Evolutionary conservation across 2,888 invertebrate species (phyloP).

Genomic region (Campaea margaritaria): DNA sequence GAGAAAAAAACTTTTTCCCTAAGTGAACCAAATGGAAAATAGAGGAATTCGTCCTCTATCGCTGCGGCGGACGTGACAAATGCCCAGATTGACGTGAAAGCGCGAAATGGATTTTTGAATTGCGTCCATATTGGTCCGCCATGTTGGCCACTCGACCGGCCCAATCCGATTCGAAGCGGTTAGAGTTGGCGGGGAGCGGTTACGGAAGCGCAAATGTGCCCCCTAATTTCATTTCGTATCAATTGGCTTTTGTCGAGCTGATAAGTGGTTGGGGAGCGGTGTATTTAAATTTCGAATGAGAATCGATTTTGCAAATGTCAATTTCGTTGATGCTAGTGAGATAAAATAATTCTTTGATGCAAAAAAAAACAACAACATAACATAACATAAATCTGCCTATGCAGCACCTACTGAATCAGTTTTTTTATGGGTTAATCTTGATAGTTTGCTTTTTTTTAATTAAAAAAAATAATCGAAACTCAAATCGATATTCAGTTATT

Average conservation of each 20-base stretch:
- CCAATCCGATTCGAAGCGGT: conserved; percentile 52
- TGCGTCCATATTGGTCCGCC: conserved; percentile 62
- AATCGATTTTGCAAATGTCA: background rate
- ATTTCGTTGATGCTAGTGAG: too few species aligned
- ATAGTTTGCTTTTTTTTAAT: too few species aligned
- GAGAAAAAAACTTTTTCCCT: conserved; percentile 31
- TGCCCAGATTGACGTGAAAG: conserved; percentile 78
- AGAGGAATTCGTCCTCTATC: conserved; percentile 16
- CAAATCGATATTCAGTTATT: too few species aligned
- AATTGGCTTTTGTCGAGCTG: conserved; percentile 47
- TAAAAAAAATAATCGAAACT: too few species aligned
- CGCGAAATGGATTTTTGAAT: conserved; percentile 73
- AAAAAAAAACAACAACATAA: too few species aligned
- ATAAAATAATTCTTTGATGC: too few species aligned
- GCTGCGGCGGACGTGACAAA: conserved; percentile 61
- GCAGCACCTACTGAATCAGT: too few species aligned
- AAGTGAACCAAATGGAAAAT: conserved; percentile 32
- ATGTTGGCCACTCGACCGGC: conserved; percentile 60
- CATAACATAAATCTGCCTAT: too few species aligned
- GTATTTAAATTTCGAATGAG: background rate
- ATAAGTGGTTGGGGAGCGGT: conserved; percentile 16
- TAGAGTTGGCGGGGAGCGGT: conserved; percentile 47
- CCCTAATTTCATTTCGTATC: conserved; percentile 52
- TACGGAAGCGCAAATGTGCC: conserved; percentile 54
- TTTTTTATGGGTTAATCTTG: too few species aligned